Base-by-base conservation (phyloP, 2,113 vertebrate genomes). In the Tinamus guttatus region DNA sequence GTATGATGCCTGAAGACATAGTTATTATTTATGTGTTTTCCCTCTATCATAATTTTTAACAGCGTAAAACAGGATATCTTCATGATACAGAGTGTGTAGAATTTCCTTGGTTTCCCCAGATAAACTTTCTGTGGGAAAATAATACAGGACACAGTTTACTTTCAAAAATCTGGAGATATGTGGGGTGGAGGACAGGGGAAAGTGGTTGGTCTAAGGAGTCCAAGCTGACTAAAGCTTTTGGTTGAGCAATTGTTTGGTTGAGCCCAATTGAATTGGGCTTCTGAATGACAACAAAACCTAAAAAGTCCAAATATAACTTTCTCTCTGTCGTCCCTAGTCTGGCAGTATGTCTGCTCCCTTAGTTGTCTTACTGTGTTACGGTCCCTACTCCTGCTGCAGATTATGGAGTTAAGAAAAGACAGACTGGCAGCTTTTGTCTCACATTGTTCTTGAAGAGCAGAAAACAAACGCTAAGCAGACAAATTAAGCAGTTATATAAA, bases 331-430 rank as follows among this genome's bases (percentile, higher is more conserved):
- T 10, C 5, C 11, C 27, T 30, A 45, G 0, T 85, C 18, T 73
- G 16, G 3, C 41, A 36, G 30, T 7, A 9, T 0, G 0, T 54
- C 17, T 1, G 2, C 4, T 68, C 18, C 9, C 34, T n/a, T 60
- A 18, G 52, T 83, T 34, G 52, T 22, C 49, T 49, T 49, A 41
- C 6, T n/a, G 8, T 18, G 32, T 58, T 86, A 34, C 67, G 16
- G 8, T 82, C 60, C 17, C 32, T 62, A 52, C n/a, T 65, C 3
- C 7, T 65, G 5, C 11, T 49, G 21, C 13, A 78, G 54, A 68
- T 40, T 34, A 21, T 22, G 43, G 60, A 81, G 6, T 41, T 34
- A 87, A 77, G 45, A 34, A 52, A 79, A 75, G 14, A 22, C 34
- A 59, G 75, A 30, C 17, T 52, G 21, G 3, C 21, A 75, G 19